Percentiles rank a stretch among this genome's conserved stretches.
Evolutionary conservation across 2,888 invertebrate genomes (phyloP).

Genomic region (Eristalis tenax): DNA sequence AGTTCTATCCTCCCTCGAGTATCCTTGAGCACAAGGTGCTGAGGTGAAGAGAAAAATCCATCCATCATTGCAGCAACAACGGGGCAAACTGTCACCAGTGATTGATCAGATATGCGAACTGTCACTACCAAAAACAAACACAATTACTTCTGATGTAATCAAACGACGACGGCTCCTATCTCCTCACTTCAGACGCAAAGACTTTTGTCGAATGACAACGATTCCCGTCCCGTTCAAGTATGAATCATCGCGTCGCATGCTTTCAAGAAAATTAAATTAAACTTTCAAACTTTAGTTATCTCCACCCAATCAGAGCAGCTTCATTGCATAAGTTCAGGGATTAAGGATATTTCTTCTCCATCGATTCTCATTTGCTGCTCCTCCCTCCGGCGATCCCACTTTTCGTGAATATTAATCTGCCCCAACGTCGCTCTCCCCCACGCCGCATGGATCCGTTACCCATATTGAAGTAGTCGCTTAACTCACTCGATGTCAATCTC

Average conservation of each 20-base stretch:
- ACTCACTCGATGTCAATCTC: constrained; percentile 38
- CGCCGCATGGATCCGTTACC: background rate
- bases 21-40: background rate
- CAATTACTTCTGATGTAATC: background rate
- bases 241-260: background rate
- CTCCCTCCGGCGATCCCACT: background rate
- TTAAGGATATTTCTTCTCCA: constrained; percentile 16
- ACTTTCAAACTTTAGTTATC: constrained; percentile 5
- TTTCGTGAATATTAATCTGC: constrained; percentile 51
- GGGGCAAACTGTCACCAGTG: background rate
- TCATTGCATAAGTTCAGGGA: constrained; percentile 24
- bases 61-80: background rate
- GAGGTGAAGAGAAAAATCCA: background rate
- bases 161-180: background rate
- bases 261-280: constrained; percentile 14
- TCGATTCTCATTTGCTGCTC: background rate
- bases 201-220: background rate
- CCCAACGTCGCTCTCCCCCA: background rate
- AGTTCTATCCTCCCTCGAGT: background rate
- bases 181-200: background rate
- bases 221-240: background rate
- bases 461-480: constrained; percentile 55
- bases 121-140: background rate
- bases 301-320: constrained; percentile 19
- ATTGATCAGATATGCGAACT: background rate